phyloP scores from a whole-genome alignment of 2,113 vertebrate species.

The Tetraodon nigroviridis region DNA sequence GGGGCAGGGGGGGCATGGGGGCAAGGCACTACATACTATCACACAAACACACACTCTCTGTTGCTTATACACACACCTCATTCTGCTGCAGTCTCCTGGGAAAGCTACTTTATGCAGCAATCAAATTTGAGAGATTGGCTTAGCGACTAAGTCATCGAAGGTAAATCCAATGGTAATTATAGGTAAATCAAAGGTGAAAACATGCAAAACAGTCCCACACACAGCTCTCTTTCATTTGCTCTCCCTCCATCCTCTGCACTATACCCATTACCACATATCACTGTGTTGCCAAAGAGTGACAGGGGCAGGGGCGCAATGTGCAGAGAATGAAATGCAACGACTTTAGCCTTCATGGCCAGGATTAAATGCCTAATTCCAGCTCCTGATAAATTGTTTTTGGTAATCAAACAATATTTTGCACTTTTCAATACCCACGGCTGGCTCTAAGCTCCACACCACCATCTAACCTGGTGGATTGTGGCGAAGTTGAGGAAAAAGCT shows the following conservation, averaged over 20 bases:
- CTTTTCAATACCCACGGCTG: neutral
- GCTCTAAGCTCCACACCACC: conserved; percentile 9
- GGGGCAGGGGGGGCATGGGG: no score
- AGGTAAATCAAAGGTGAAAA: conserved; percentile 69
- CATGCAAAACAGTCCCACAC: conserved; percentile 53
- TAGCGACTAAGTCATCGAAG: conserved; percentile 60
- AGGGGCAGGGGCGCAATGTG: conserved; percentile 16
- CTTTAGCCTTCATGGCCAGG: conserved; percentile 19
- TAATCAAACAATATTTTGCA: conserved; percentile 9
- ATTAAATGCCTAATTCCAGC: conserved; percentile 14
- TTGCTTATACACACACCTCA: no score
- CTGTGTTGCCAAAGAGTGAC: conserved; percentile 28
- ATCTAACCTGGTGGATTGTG: conserved; percentile 11
- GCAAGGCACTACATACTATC: no score
- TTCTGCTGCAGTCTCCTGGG: conserved; percentile 19
- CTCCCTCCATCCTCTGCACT: conserved; percentile 9
- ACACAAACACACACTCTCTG: conserved; percentile 1
- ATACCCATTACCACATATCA: conserved; percentile 44
- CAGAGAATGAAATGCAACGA: conserved; percentile 10
- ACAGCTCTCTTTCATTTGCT: conserved; percentile 24
- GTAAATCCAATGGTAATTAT: conserved; percentile 69
- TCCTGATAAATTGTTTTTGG: conserved; percentile 3
- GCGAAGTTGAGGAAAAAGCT: neutral
- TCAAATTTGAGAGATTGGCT: conserved; percentile 67
- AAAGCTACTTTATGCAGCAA: conserved; percentile 66